These are phyloP conservation scores for Lasiurus borealis DNA, from an alignment of 2,113 vertebrate species.

Conservation along the genomic window DNA sequence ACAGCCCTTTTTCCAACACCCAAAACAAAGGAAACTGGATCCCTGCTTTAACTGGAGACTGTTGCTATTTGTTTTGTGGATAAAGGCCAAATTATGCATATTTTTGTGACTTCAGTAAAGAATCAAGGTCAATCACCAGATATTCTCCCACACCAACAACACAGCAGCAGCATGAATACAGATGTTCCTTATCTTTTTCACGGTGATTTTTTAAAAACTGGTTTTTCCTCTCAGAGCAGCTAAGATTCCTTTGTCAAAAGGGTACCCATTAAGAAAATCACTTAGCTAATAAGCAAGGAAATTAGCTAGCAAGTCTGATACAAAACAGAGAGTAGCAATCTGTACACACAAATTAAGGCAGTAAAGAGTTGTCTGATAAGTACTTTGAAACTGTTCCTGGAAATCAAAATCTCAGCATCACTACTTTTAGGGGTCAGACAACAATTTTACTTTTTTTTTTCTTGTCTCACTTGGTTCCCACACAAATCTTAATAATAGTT, in stretches of 20 bases:
- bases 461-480: neutral
- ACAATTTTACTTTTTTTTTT: neutral
- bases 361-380: conserved; percentile 52
- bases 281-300: conserved; percentile 69
- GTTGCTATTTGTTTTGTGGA: conserved; percentile 51
- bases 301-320: conserved; percentile 62
- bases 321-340: conserved; percentile 53
- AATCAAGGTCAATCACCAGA: conserved; percentile 59
- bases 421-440: neutral
- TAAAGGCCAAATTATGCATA: conserved; percentile 53
- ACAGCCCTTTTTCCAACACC: neutral
- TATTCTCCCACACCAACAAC: neutral
- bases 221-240: conserved; percentile 27
- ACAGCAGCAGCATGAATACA: neutral
- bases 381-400: conserved; percentile 36
- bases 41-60: conserved; percentile 22
- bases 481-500: neutral
- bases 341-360: conserved; percentile 37
- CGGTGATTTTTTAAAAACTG: neutral
- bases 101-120: conserved; percentile 57
- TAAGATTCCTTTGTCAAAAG: conserved; percentile 69
- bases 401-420: neutral
- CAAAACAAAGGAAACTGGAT: conserved; percentile 58
- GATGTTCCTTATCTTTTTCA: conserved; percentile 11
- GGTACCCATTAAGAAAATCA: conserved; percentile 66